A percentile compares a stretch with the other conserved stretches of the same genome.
Conservation (phyloP, 2,113 vertebrate genomes). For the Xenopus laevis region DNA sequence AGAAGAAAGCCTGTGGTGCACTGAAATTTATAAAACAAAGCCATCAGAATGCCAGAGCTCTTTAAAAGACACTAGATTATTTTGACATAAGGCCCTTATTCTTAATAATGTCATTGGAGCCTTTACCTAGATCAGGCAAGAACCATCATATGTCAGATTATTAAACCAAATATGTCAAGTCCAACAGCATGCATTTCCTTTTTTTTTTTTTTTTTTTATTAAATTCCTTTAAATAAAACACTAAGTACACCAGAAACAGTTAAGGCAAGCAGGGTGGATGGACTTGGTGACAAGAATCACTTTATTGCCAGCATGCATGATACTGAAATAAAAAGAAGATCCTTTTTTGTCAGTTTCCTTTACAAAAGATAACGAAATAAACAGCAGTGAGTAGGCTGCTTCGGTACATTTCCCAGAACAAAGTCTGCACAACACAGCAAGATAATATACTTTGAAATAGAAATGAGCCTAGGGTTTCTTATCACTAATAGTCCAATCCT, state of each 20-base stretch:
- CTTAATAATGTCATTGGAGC: neutral
- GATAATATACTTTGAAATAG: slow-evolving; percentile 19
- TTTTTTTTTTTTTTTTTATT: neutral
- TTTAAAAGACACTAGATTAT: neutral
- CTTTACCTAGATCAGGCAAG: neutral
- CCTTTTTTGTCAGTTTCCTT: neutral
- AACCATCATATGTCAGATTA: neutral
- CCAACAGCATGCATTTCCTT: neutral
- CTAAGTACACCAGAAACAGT: neutral
- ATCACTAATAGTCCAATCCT: slow-evolving; percentile 31
- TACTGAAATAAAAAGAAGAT: slow-evolving; percentile 3
- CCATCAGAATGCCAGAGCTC: neutral
- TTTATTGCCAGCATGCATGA: neutral
- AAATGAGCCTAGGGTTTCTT: slow-evolving; percentile 18
- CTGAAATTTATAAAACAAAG: neutral
- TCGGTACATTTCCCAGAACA: slow-evolving; percentile 7
- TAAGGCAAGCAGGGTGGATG: neutral
- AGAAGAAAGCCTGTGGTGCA: neutral
- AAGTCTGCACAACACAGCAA: slow-evolving; percentile 22
- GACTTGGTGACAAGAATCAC: neutral
- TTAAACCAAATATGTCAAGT: neutral
- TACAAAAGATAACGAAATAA: slow-evolving; percentile 23
- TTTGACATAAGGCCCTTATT: neutral
- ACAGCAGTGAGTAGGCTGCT: slow-evolving; percentile 2
- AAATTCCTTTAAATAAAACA: neutral